These are phyloP conservation scores for Onychostruthus taczanowskii DNA, from an alignment of 2,113 vertebrate species.

Conservation along the genomic window DNA sequence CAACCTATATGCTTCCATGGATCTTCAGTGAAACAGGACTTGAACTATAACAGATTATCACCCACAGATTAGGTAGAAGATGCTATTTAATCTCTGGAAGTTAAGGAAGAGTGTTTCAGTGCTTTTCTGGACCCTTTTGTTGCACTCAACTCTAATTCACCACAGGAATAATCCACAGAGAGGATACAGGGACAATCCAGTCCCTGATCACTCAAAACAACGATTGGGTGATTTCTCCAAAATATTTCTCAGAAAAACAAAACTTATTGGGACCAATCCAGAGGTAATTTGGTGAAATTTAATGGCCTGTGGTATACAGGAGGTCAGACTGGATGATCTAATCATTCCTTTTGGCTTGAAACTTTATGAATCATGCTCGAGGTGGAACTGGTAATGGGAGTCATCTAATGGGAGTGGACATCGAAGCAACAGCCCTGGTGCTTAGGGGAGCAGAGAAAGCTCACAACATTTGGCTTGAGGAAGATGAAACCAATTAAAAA, in stretches of 20 bases:
- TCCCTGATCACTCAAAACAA: not conserved
- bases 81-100: not conserved
- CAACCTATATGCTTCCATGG: fast-evolving
- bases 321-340: slow-evolving; percentile 51
- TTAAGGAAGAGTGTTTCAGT: not conserved
- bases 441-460: slow-evolving; percentile 32
- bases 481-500: slow-evolving; percentile 34
- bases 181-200: not conserved
- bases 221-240: not conserved
- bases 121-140: not conserved
- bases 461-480: slow-evolving; percentile 20
- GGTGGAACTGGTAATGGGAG: slow-evolving; percentile 56
- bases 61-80: no score
- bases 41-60: not conserved
- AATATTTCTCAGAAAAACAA: slow-evolving; percentile 4
- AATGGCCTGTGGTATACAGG: not conserved
- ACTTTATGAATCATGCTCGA: slow-evolving; percentile 57
- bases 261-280: slow-evolving; percentile 37
- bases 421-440: slow-evolving; percentile 37
- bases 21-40: not conserved
- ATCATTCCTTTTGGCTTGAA: slow-evolving; percentile 44
- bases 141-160: not conserved
- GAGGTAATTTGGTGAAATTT: slow-evolving; percentile 46
- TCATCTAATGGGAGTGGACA: slow-evolving; percentile 60
- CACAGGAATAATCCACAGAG: not conserved